phyloP scores from a whole-genome alignment of 2,888 invertebrate species.

The Mythimna impura region DNA sequence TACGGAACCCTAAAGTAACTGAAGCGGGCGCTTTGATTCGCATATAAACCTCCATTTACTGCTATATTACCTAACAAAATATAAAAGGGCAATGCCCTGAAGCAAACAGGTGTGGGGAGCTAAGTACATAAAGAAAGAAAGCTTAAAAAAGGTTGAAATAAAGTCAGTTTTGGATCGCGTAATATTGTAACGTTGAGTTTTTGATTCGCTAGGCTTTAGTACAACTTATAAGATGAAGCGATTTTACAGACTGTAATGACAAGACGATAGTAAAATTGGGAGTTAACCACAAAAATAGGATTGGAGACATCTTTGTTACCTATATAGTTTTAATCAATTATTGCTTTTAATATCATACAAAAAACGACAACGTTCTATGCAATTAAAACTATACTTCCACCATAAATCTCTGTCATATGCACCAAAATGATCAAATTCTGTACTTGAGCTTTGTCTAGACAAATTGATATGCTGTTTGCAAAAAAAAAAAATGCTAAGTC shows the following conservation, averaged over 20 bases:
- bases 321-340: too few species aligned
- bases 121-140: constrained; percentile 86
- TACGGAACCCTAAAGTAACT: constrained; percentile 69
- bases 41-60: constrained; percentile 76
- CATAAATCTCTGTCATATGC: too few species aligned
- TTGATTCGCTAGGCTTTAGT: constrained; percentile 72
- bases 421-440: too few species aligned
- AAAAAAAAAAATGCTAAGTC: too few species aligned
- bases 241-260: neutral
- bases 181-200: constrained; percentile 82
- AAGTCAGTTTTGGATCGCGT: constrained; percentile 83
- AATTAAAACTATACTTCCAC: too few species aligned
- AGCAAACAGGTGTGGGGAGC: constrained; percentile 87
- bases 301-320: too few species aligned
- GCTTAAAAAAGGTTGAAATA: constrained; percentile 86
- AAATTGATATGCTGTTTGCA: neutral
- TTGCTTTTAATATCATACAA: too few species aligned
- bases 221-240: constrained; percentile 56
- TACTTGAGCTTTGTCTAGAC: neutral
- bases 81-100: constrained; percentile 84
- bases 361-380: too few species aligned
- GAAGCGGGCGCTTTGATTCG: constrained; percentile 71
- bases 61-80: constrained; percentile 80
- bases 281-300: neutral
- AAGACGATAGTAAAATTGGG: neutral